phyloP scores from a whole-genome alignment of 2,113 vertebrate genomes.

The Zosterops hypoxanthus region DNA sequence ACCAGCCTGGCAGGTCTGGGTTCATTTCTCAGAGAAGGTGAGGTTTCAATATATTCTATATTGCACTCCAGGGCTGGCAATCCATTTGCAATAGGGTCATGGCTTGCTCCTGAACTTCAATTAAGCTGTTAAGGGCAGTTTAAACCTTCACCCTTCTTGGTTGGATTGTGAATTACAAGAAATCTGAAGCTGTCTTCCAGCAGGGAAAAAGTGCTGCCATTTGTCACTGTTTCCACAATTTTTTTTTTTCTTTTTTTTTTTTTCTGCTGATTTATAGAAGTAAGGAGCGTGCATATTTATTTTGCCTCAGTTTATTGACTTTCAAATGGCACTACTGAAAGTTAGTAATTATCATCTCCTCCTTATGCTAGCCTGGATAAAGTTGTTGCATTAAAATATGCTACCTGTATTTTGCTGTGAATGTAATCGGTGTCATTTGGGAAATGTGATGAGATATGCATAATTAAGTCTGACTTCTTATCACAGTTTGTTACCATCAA shows the following conservation, averaged over 20 bases:
- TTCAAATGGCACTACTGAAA: slow-evolving; percentile 16
- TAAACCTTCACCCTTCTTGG: background rate
- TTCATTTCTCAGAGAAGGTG: background rate
- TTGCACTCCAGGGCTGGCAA: background rate
- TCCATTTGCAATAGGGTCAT: background rate
- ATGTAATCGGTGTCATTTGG: slow-evolving; percentile 64
- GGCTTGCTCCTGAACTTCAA: background rate
- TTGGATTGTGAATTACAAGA: background rate
- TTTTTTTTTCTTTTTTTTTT: background rate
- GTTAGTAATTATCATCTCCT: slow-evolving; percentile 51
- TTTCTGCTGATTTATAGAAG: slow-evolving; percentile 18
- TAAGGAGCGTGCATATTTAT: slow-evolving; percentile 2
- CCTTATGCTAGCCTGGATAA: slow-evolving; percentile 1
- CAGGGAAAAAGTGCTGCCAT: background rate
- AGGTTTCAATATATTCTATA: background rate
- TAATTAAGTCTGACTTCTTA: slow-evolving; percentile 73
- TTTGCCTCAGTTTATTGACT: slow-evolving; percentile 45
- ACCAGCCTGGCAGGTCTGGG: background rate
- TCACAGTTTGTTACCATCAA: slow-evolving; percentile 65
- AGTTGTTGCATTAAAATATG: slow-evolving; percentile 50
- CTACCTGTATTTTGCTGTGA: slow-evolving; percentile 48
- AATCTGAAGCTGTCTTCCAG: background rate
- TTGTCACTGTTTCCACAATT: background rate
- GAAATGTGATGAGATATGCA: slow-evolving; percentile 62
- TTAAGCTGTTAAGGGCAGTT: background rate